Evolutionary conservation across 2,888 invertebrate species (phyloP).

Genomic region (Catocala sponsa): DNA sequence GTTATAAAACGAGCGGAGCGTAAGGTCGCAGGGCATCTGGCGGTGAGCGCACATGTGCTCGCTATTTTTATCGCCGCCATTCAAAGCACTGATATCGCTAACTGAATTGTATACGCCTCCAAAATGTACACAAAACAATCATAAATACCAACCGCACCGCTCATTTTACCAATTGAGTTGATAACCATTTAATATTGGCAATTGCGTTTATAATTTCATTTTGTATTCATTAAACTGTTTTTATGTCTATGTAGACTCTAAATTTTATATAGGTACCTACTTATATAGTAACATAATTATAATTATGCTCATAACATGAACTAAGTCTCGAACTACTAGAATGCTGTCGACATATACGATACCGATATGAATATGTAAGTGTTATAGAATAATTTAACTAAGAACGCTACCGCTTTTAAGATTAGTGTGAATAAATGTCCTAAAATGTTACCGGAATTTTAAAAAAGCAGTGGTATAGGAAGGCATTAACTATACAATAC

Average conservation of each 20-base stretch:
- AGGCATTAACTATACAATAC: too few species aligned
- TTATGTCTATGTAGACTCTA: too few species aligned
- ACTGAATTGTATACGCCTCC: conserved; percentile 59
- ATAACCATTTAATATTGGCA: conserved; percentile 25
- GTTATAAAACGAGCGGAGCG: conserved; percentile 68
- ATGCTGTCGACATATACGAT: background rate
- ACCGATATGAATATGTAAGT: background rate
- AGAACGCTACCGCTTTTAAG: background rate
- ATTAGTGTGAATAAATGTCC: background rate
- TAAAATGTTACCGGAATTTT: background rate
- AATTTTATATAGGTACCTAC: too few species aligned
- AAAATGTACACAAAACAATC: conserved; percentile 47
- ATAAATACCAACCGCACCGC: conserved; percentile 12
- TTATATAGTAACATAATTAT: too few species aligned
- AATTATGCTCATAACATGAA: too few species aligned
- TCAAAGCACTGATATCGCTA: conserved; percentile 75
- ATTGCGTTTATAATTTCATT: conserved; percentile 9
- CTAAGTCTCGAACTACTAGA: too few species aligned
- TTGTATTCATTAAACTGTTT: background rate
- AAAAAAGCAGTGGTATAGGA: too few species aligned
- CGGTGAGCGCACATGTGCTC: conserved; percentile 74
- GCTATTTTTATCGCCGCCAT: conserved; percentile 82
- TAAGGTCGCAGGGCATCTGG: conserved; percentile 87
- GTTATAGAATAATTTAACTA: background rate
- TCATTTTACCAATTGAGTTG: conserved; percentile 18